Percentiles rank a stretch among this genome's conserved stretches.
These are phyloP conservation scores for Hydrochoerus hydrochaeris DNA, from an alignment of 2,113 vertebrate genomes.

Conservation along the genomic window DNA sequence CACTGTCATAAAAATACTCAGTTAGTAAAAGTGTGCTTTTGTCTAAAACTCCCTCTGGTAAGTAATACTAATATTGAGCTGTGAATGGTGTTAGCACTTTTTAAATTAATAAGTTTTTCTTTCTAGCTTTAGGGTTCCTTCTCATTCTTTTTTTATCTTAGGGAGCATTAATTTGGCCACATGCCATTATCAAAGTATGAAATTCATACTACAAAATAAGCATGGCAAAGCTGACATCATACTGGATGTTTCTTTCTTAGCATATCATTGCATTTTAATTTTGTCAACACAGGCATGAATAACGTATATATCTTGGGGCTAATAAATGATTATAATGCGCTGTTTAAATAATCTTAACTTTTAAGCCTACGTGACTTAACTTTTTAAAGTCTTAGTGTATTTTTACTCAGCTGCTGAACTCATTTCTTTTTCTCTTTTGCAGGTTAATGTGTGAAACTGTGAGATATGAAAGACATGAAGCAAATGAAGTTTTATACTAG, in stretches of 20 bases:
- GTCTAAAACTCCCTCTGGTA: not conserved
- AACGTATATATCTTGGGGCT: not conserved
- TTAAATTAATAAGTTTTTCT: conserved; percentile 40
- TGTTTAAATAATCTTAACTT: conserved; percentile 28
- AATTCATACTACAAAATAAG: not conserved
- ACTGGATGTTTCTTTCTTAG: not conserved
- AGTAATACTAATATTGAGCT: not conserved
- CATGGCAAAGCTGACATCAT: not conserved
- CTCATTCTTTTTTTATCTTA: conserved; percentile 2
- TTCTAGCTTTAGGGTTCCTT: not conserved
- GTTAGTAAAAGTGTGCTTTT: conserved; percentile 32
- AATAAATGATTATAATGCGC: not conserved
- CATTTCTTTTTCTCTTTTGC: conserved; percentile 79
- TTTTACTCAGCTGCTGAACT: conserved; percentile 16
- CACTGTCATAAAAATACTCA: conserved; percentile 32
- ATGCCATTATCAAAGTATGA: not conserved
- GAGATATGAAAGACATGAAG: conserved; percentile 97
- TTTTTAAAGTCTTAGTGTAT: not conserved
- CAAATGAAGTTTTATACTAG: conserved; percentile 99
- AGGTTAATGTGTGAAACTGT: conserved; percentile 99
- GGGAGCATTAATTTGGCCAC: not conserved
- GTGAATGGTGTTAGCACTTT: not conserved
- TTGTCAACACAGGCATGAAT: not conserved
- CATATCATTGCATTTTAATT: conserved; percentile 16
- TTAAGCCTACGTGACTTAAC: not conserved